Evolutionary conservation across 1,140 invertebrate species (phyloP).

Genomic region (Polypedilum vanderplanki): DNA sequence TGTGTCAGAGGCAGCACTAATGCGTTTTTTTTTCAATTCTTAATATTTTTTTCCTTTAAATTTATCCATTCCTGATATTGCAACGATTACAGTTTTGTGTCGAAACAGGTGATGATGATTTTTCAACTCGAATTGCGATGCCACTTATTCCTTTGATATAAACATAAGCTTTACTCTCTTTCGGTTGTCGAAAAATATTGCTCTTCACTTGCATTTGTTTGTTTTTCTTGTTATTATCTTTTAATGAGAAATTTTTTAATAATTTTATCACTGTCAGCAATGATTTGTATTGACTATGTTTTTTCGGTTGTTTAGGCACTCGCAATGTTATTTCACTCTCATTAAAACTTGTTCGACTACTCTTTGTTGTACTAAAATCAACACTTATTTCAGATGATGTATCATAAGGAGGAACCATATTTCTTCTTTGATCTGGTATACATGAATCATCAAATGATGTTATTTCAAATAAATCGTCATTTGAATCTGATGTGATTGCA

Average conservation of each 20-base stretch:
- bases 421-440: not conserved
- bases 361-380: not conserved
- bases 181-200: constrained; percentile 39
- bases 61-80: not conserved
- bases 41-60: not conserved
- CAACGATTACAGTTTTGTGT: not conserved
- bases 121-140: constrained; percentile 38
- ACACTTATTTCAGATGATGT: not conserved
- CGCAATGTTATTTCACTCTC: not conserved
- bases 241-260: not conserved
- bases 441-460: not conserved
- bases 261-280: not conserved
- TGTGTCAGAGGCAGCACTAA: not conserved
- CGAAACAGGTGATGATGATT: constrained; percentile 35
- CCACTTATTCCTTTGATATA: constrained; percentile 44
- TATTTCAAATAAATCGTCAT: not conserved
- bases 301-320: not conserved
- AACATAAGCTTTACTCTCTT: constrained; percentile 36
- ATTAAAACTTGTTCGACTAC: not conserved
- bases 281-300: not conserved
- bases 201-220: not conserved
- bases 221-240: constrained; percentile 1
- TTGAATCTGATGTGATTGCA: not conserved
- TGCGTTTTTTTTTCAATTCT: not conserved
- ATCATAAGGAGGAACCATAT: not conserved